phyloP scores from a whole-genome alignment of 1,140 invertebrate species.

The Musca vetustissima region DNA sequence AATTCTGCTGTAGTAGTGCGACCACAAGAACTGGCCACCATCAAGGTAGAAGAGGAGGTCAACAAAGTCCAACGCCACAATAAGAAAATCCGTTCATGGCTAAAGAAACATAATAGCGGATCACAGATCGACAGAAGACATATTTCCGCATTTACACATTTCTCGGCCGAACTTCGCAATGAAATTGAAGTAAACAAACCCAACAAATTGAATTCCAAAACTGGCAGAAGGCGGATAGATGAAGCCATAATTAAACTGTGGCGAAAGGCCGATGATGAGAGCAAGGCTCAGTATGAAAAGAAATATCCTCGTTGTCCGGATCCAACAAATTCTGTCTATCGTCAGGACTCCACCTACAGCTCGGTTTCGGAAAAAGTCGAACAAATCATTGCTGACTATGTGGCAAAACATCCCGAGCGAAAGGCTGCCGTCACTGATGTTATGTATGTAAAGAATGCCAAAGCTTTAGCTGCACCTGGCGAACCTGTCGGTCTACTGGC shows the following conservation, averaged over 20 bases:
- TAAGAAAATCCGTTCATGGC: constrained; percentile 64
- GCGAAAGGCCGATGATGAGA: constrained; percentile 61
- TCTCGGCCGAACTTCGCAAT: constrained; percentile 47
- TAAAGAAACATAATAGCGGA: constrained; percentile 52
- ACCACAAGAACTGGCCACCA: constrained; percentile 37
- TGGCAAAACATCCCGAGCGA: constrained; percentile 51
- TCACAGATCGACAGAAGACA: neutral
- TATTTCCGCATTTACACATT: constrained; percentile 41
- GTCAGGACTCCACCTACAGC: constrained; percentile 76
- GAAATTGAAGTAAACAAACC: constrained; percentile 46
- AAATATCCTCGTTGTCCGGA: constrained; percentile 65
- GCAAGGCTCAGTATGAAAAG: constrained; percentile 58
- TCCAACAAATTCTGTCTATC: constrained; percentile 69
- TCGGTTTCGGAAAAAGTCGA: constrained; percentile 81
- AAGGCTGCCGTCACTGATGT: constrained; percentile 64
- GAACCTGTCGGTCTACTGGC: constrained; percentile 96
- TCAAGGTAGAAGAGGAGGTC: constrained; percentile 60
- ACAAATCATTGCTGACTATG: constrained; percentile 67
- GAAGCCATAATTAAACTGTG: constrained; percentile 66
- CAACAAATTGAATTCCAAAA: constrained; percentile 46
- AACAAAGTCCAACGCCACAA: constrained; percentile 61
- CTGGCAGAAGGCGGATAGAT: constrained; percentile 45
- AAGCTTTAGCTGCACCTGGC: constrained; percentile 80
- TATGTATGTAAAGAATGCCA: constrained; percentile 76
- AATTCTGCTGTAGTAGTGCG: constrained; percentile 70